phyloP scores from a whole-genome alignment of 2,113 vertebrate species.

The Nothoprocta perdicaria region DNA sequence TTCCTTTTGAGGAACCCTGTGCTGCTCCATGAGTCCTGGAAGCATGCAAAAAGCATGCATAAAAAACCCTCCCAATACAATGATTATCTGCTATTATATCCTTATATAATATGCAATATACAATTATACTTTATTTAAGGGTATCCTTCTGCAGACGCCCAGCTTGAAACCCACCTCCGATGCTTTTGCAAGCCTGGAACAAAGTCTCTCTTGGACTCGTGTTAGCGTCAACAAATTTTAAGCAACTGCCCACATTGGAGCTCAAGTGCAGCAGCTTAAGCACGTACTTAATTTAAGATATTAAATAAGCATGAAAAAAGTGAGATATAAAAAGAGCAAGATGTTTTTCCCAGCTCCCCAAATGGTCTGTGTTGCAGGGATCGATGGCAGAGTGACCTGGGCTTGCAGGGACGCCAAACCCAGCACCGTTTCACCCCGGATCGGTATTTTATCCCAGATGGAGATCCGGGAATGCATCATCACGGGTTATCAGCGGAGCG shows the following conservation, averaged over 20 bases:
- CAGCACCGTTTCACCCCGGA: background rate
- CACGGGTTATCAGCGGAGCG: fast-evolving
- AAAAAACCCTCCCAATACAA: too few relatives aligned
- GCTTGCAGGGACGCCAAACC: fast-evolving
- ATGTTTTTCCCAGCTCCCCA: fast-evolving
- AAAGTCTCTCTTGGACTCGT: too few relatives aligned
- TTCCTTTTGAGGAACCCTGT: too few relatives aligned
- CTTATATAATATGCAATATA: too few relatives aligned
- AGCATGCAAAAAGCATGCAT: too few relatives aligned
- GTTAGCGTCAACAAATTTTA: background rate
- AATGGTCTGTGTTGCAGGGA: fast-evolving
- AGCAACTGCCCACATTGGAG: background rate
- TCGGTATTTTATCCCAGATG: fast-evolving
- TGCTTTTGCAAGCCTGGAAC: too few relatives aligned
- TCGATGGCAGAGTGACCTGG: fast-evolving
- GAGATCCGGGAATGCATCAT: fast-evolving
- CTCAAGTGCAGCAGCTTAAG: background rate
- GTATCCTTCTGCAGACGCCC: too few relatives aligned
- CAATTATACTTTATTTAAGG: too few relatives aligned
- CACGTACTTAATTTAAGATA: fast-evolving
- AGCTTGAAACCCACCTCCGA: too few relatives aligned
- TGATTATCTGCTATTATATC: too few relatives aligned
- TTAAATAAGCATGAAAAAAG: background rate
- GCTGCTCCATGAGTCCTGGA: too few relatives aligned
- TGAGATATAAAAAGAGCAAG: too few relatives aligned